Evolutionary conservation across 2,888 invertebrate genomes (phyloP).

Genomic region (Mythimna lalbum): DNA sequence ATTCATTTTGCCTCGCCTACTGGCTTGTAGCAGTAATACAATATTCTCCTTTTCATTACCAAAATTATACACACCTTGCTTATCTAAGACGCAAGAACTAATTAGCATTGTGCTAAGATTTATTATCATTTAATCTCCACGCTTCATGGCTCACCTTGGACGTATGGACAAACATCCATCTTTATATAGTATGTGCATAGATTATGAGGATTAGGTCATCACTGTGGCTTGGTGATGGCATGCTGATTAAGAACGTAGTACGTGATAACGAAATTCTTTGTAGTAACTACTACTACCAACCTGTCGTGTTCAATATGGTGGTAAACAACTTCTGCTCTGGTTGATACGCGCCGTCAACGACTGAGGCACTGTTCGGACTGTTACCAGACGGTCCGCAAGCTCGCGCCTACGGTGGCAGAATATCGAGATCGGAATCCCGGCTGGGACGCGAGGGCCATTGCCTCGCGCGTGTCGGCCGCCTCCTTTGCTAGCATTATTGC

Average conservation of each 20-base stretch:
- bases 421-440: too few relatives aligned
- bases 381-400: too few relatives aligned
- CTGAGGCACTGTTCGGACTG: too few relatives aligned
- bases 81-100: constrained; percentile 41
- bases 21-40: neutral
- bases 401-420: too few relatives aligned
- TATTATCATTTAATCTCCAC: constrained; percentile 58
- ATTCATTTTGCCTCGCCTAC: neutral
- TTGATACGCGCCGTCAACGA: too few relatives aligned
- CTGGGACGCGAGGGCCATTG: too few relatives aligned
- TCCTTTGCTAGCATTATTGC: too few relatives aligned
- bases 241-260: neutral
- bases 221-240: constrained; percentile 4
- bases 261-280: neutral
- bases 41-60: neutral
- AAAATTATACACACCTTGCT: constrained; percentile 25
- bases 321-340: too few relatives aligned
- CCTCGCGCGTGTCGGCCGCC: too few relatives aligned
- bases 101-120: constrained; percentile 52
- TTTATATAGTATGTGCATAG: constrained; percentile 42
- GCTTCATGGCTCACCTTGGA: constrained; percentile 54
- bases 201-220: constrained; percentile 49
- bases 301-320: too few relatives aligned
- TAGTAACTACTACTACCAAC: too few relatives aligned
- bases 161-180: constrained; percentile 41